phyloP scores from a whole-genome alignment of 2,888 invertebrate genomes.

The Pyrrhia umbra region DNA sequence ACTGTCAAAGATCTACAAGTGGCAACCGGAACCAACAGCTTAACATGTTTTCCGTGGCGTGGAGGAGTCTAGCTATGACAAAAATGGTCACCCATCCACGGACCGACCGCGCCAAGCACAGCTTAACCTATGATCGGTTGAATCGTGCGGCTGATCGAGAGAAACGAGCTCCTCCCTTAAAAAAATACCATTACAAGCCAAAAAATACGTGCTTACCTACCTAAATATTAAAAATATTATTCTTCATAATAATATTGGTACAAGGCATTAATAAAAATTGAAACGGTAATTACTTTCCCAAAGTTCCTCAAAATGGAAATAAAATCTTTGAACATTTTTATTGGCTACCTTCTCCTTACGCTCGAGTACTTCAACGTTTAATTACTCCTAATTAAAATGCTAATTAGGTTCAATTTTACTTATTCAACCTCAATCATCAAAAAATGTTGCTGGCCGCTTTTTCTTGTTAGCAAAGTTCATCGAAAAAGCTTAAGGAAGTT shows the following conservation, averaged over 20 bases:
- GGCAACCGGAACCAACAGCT: too few relatives aligned
- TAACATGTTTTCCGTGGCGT: too few relatives aligned
- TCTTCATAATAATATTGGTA: neutral
- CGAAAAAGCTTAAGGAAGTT: neutral
- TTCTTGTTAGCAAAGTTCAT: neutral
- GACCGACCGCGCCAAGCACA: too few relatives aligned
- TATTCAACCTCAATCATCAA: slow-evolving; percentile 31
- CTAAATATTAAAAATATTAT: neutral
- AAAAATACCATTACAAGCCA: neutral
- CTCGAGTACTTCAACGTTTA: slow-evolving; percentile 27
- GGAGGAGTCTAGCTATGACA: too few relatives aligned
- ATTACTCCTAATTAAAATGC: slow-evolving; percentile 37
- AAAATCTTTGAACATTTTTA: slow-evolving; percentile 37
- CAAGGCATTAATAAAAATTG: slow-evolving; percentile 22
- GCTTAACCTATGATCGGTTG: too few relatives aligned
- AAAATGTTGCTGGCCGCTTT: slow-evolving; percentile 14
- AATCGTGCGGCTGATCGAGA: too few relatives aligned
- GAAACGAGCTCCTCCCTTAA: too few relatives aligned
- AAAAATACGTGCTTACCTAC: neutral
- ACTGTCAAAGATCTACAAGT: too few relatives aligned
- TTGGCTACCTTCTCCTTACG: slow-evolving; percentile 15
- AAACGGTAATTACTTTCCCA: slow-evolving; percentile 9
- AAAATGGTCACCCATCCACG: too few relatives aligned
- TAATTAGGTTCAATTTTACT: slow-evolving; percentile 33
- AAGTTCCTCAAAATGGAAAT: slow-evolving; percentile 20